Evolutionary conservation across 2,888 invertebrate species (phyloP).

Genomic region (Eristalinus sepulchralis): DNA sequence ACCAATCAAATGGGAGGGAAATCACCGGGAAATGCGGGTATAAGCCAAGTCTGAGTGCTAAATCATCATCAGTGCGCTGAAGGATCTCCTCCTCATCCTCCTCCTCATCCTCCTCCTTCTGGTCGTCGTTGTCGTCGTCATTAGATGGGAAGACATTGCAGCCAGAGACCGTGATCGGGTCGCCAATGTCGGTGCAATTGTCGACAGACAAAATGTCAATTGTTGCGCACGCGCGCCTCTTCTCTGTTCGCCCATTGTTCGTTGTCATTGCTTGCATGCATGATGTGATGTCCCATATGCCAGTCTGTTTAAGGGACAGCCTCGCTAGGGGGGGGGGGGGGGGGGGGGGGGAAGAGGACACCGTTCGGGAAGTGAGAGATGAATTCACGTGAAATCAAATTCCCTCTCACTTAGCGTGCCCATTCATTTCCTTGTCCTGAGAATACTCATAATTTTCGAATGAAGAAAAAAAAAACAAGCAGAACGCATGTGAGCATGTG

Average conservation of each 20-base stretch:
- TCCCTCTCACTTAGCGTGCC: too few species aligned
- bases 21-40: not conserved
- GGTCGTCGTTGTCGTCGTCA: not conserved
- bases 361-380: too few species aligned
- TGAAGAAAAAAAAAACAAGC: too few species aligned
- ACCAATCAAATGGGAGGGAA: not conserved
- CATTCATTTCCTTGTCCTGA: too few species aligned
- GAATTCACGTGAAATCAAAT: too few species aligned
- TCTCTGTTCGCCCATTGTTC: constrained; percentile 24
- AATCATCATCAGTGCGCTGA: not conserved
- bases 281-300: not conserved
- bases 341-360: not conserved
- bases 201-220: constrained; percentile 4
- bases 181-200: not conserved
- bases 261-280: constrained; percentile 6
- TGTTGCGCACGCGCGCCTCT: constrained; percentile 20
- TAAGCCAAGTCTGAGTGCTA: not conserved
- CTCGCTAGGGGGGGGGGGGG: not conserved
- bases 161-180: not conserved
- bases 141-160: not conserved
- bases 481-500: not conserved
- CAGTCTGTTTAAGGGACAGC: not conserved
- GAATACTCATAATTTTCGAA: too few species aligned
- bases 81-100: not conserved
- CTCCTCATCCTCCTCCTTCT: not conserved